Evolutionary conservation across 1,140 invertebrate species (phyloP).

Genomic region (Delia radicum): DNA sequence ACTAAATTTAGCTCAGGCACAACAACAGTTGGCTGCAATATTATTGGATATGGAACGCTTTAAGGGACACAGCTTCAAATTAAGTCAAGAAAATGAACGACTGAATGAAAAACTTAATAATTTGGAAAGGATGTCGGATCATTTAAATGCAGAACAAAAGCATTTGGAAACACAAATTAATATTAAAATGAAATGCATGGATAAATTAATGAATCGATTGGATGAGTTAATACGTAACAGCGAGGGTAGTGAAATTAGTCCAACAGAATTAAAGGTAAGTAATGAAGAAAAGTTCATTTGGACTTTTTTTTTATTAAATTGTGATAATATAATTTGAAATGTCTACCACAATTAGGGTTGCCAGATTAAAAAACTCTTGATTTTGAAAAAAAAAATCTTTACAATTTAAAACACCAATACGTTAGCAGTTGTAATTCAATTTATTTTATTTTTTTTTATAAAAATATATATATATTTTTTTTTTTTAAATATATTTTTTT

Average conservation of each 20-base stretch:
- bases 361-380: too few relatives aligned
- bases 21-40: constrained; percentile 64
- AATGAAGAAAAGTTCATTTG: too few relatives aligned
- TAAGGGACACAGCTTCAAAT: constrained; percentile 39
- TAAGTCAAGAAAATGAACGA: constrained; percentile 35
- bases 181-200: constrained; percentile 45
- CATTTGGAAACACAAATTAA: constrained; percentile 44
- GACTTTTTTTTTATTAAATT: too few relatives aligned
- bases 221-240: constrained; percentile 27
- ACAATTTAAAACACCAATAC: too few relatives aligned
- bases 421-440: too few relatives aligned
- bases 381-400: too few relatives aligned
- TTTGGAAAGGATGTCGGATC: constrained; percentile 32
- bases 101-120: constrained; percentile 29
- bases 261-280: constrained; percentile 61
- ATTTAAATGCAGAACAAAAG: constrained; percentile 35
- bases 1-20: constrained; percentile 62
- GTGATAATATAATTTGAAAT: too few relatives aligned
- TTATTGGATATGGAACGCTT: constrained; percentile 65
- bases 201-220: constrained; percentile 41
- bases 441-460: too few relatives aligned
- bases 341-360: too few relatives aligned
- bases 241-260: constrained; percentile 51
- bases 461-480: too few relatives aligned
- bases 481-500: too few relatives aligned